phyloP scores from a whole-genome alignment of 1,140 invertebrate species.

The Aphelinus atriplicis region DNA sequence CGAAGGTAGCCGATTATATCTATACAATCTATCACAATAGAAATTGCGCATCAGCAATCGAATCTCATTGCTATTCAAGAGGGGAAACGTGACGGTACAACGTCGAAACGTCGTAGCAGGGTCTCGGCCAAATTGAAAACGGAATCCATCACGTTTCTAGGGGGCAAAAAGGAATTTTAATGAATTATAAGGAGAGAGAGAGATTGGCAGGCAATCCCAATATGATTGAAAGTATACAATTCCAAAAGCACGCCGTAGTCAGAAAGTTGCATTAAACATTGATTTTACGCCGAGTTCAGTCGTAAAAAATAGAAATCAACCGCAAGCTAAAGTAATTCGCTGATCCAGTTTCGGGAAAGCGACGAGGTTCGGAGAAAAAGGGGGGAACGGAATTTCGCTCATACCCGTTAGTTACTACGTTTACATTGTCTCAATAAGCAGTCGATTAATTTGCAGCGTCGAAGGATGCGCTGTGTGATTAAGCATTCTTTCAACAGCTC shows the following conservation, averaged over 20 bases:
- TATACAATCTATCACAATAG: constrained; percentile 32
- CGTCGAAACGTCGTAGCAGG: constrained; percentile 56
- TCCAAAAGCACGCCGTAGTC: constrained; percentile 18
- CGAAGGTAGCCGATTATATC: background rate
- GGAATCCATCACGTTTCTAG: constrained; percentile 66
- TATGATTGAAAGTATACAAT: constrained; percentile 57
- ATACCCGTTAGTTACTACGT: too few species aligned
- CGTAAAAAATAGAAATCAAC: too few species aligned
- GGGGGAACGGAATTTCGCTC: too few species aligned
- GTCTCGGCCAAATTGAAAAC: constrained; percentile 63
- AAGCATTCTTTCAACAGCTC: constrained; percentile 8
- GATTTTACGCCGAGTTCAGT: too few species aligned
- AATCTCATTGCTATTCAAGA: constrained; percentile 64
- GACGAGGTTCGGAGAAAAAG: too few species aligned
- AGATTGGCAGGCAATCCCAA: constrained; percentile 59
- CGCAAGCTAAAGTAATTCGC: too few species aligned
- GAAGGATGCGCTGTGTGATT: constrained; percentile 15
- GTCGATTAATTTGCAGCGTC: constrained; percentile 20
- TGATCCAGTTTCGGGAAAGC: too few species aligned
- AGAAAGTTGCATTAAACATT: too few species aligned
- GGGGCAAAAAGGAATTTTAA: constrained; percentile 64
- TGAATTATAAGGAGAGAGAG: constrained; percentile 61
- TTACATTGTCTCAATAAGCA: too few species aligned
- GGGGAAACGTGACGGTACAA: constrained; percentile 51
- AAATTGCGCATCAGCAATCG: constrained; percentile 34